A percentile compares a stretch with the other conserved stretches of the same genome.
phyloP scores from a whole-genome alignment of 2,888 invertebrate genomes.

The Acleris sparsana region DNA sequence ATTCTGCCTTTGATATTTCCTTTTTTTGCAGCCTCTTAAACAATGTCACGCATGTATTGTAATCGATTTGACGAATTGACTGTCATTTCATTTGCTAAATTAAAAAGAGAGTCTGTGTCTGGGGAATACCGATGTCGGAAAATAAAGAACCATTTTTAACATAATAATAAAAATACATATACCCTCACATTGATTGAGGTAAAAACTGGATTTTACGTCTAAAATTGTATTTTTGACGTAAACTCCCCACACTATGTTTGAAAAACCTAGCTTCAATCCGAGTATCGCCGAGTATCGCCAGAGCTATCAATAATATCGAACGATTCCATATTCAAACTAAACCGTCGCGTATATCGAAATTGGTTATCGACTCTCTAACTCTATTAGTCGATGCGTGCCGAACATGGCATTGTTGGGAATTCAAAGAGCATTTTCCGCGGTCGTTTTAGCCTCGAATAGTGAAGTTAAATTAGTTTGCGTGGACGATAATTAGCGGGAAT shows the following conservation, averaged over 20 bases:
- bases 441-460: slow-evolving; percentile 8
- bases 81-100: too few relatives aligned
- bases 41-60: too few relatives aligned
- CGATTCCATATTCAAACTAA: slow-evolving; percentile 8
- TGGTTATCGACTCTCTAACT: slow-evolving; percentile 26
- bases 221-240: background rate
- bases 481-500: slow-evolving; percentile 14
- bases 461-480: slow-evolving; percentile 22
- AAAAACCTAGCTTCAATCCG: background rate
- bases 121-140: too few relatives aligned
- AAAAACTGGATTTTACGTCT: too few relatives aligned
- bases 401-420: slow-evolving; percentile 20
- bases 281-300: background rate
- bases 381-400: slow-evolving; percentile 16
- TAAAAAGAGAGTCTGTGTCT: too few relatives aligned
- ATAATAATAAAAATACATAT: too few relatives aligned
- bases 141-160: too few relatives aligned
- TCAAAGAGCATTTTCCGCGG: slow-evolving; percentile 17
- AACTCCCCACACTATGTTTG: background rate
- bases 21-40: too few relatives aligned
- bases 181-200: too few relatives aligned
- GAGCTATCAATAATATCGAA: slow-evolving; percentile 11
- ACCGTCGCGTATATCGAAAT: slow-evolving; percentile 18
- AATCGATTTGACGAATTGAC: too few relatives aligned
- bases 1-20: too few relatives aligned